Percentiles rank a stretch among this genome's conserved stretches.
These are phyloP conservation scores for Cecidostiba fungosa DNA, from an alignment of 2,888 invertebrate species.

Conservation along the genomic window DNA sequence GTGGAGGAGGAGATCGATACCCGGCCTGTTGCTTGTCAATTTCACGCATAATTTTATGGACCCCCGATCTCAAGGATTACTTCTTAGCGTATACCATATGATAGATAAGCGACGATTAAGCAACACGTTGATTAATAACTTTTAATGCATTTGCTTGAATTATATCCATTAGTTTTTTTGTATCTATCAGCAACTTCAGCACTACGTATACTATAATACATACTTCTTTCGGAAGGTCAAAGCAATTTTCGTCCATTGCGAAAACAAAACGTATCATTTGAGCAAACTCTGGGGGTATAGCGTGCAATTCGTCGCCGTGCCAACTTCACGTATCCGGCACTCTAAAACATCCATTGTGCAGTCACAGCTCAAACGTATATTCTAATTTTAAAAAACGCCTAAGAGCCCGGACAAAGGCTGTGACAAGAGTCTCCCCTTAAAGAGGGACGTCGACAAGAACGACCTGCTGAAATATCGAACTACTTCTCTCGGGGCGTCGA, in stretches of 20 bases:
- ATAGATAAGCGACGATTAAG: neutral
- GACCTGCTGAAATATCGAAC: neutral
- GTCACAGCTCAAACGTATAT: no score
- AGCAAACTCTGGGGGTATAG: neutral
- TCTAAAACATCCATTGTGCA: neutral
- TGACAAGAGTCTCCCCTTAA: neutral
- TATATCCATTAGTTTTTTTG: no score
- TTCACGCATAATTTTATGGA: neutral
- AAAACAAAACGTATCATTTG: neutral
- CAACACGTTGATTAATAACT: neutral
- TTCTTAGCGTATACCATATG: no score
- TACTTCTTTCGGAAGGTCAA: neutral
- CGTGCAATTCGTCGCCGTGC: neutral
- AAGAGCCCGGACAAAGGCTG: neutral
- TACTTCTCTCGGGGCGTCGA: neutral
- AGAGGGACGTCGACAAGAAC: neutral
- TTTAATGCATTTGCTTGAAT: no score
- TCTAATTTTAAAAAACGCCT: neutral
- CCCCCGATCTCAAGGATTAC: neutral
- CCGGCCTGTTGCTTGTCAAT: neutral
- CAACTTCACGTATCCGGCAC: neutral
- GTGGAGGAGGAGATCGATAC: neutral
- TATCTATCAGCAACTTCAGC: no score
- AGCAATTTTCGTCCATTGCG: neutral
- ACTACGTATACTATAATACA: no score